Conservation (phyloP, 2,797 vertebrate species). For the Onychomys arenicola region DNA sequence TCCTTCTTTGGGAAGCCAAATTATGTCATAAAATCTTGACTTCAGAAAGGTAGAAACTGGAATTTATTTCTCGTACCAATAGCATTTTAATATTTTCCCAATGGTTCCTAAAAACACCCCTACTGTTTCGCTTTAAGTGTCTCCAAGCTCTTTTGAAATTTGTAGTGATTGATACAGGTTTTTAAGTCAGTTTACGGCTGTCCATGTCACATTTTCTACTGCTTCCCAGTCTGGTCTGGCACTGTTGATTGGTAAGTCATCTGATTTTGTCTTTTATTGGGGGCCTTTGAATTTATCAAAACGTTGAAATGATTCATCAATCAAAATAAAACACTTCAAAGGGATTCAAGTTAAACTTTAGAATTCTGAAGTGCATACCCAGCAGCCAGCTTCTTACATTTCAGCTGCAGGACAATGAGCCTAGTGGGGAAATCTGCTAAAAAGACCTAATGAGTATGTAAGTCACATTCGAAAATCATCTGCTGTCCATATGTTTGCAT, state of each 20-base stretch:
- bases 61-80: conserved; percentile 35
- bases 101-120: conserved; percentile 54
- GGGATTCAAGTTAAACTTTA: conserved; percentile 59
- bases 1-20: background rate
- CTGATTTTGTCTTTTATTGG: conserved; percentile 73
- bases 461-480: conserved; percentile 73
- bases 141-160: conserved; percentile 63
- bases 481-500: conserved; percentile 72
- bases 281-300: conserved; percentile 73
- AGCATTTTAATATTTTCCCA: conserved; percentile 42
- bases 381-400: conserved; percentile 65
- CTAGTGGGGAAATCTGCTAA: conserved; percentile 55
- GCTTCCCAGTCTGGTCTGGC: conserved; percentile 59
- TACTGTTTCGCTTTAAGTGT: conserved; percentile 11
- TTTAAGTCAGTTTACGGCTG: conserved; percentile 32
- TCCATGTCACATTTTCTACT: conserved; percentile 51
- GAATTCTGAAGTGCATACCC: conserved; percentile 34
- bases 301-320: conserved; percentile 78
- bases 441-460: conserved; percentile 64
- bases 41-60: conserved; percentile 20
- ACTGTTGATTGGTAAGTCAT: conserved; percentile 63
- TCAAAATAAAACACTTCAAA: conserved; percentile 80
- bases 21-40: background rate
- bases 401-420: conserved; percentile 61
- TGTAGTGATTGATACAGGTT: conserved; percentile 52